Evolutionary conservation across 2,888 invertebrate species (phyloP), one percentile per base, ranked within the genome.

Genomic region (Drosophila planitibia): DNA sequence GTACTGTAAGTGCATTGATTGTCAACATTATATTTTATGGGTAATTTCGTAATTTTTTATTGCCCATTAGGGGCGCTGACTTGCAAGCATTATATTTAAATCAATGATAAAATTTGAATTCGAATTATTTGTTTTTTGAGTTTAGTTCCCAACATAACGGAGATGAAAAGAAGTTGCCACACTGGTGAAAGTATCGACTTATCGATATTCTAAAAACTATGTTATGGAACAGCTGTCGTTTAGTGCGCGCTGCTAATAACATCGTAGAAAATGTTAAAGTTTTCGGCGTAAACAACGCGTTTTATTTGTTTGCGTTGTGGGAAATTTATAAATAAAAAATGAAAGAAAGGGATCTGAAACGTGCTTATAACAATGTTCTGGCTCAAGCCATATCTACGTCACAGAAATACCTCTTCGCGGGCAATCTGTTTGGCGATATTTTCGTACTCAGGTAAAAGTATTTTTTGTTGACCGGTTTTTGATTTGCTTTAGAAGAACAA

Each of bases 341-440:
- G 85, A 90, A 83, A 16, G 83, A 91, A 69, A 84, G 73, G 53
- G 89, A 92, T 41, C 68, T 92, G 28, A 93, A 93, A 69, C 78
- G 85, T 6, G 84, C 96, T 82, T 98, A 98, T 90, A 97, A 97
- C 78, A 97, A 97, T 44, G 95, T 98, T 55, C 94, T 97, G 76
- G 95, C 96, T 35, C 97, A 98, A 94, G 94, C 96, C 2, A 96
- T 97, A 93, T 97, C 98, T 0, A 96, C 96, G 0, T 97, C 97
- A 91, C 97, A 97, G 9, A 96, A 96, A 91, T 97, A 95, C 93
- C 94, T 98, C 62, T 94, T 96, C 68, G 96, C 96, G 78, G 97
- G 97, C 25, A 97, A 97, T 93, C 96, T 96, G 85, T 97, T 96
- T 92, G 98, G 98, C 7, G 96, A 96, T 91, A 95, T 98, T 63